Evolutionary conservation across 2,113 vertebrate species (phyloP), one percentile per base, ranked within the genome.

Genomic region (Anoura caudifer): DNA sequence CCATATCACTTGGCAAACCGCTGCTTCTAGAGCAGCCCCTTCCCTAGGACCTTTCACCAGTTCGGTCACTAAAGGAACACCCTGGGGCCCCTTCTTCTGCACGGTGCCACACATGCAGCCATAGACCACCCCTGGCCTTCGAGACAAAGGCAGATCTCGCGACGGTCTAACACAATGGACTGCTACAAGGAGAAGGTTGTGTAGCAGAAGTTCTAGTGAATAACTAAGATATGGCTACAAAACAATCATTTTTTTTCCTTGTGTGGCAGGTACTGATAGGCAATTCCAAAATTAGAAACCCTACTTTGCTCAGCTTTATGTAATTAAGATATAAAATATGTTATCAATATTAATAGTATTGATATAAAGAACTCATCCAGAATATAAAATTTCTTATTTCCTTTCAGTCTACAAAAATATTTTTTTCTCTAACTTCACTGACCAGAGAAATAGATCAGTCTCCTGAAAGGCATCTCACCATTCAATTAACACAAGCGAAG

Each of bases 221-320:
- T 36, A 11, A 65, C n/a, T 88, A 50, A 50, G 47, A 17, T 56
- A 28, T 4, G 22, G 3, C 82, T 77, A 28, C 13, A 89, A 67
- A 81, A 22, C 54, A 54, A 85, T 36, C 63, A 33, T 52, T 14
- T 19, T 88, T 56, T 67, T 43, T 81, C 45, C 3, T 59, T 65
- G 33, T 19, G 10, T 65, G 47, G 16, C 24, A 81, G 22, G 5
- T 87, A 85, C 33, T 94, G 5, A 24, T 87, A 45, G 31, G 24
- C 6, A 91, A 47, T 75, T 90, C 20, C 13, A 47, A 82, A 81
- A 82, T 56, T 26, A 92, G 67, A 97, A 93, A 82, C 28, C 10
- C 70, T 69, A 54, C 20, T 86, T 85, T 76, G 31, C 22, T 84
- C 36, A 93, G 36, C 22, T 95, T 96, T 94, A 89, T 43, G n/a